These are phyloP conservation scores for Peromyscus leucopus DNA, from an alignment of 2,113 vertebrate genomes.

Conservation along the genomic window DNA sequence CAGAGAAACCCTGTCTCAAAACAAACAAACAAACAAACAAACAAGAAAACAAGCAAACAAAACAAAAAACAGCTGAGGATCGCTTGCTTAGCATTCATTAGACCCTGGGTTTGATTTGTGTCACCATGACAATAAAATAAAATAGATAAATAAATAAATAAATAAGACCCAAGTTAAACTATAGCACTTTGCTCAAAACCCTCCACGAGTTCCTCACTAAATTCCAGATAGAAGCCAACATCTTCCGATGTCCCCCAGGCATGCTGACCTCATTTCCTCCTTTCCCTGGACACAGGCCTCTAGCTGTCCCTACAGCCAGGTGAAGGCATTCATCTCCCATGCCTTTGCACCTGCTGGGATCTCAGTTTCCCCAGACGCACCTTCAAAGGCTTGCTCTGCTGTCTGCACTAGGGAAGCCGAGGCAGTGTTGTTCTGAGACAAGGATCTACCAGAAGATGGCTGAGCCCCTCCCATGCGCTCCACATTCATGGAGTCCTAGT, in stretches of 20 bases:
- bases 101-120: neutral
- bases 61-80: neutral
- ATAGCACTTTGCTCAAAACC: neutral
- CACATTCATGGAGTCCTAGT: neutral
- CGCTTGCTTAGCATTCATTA: neutral
- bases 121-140: neutral
- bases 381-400: neutral
- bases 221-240: neutral
- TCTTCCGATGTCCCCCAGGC: neutral
- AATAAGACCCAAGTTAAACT: neutral
- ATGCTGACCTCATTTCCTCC: neutral
- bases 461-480: neutral
- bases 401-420: neutral
- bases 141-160: neutral
- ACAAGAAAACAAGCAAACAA: too few species aligned
- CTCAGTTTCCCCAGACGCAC: neutral
- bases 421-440: neutral
- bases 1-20: too few species aligned
- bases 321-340: neutral
- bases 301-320: neutral
- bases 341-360: neutral
- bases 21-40: too few species aligned
- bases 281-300: neutral
- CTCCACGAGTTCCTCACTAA: neutral
- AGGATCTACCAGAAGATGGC: neutral